Conservation (phyloP, 2,113 vertebrate genomes). For the Hepsetus odoe region DNA sequence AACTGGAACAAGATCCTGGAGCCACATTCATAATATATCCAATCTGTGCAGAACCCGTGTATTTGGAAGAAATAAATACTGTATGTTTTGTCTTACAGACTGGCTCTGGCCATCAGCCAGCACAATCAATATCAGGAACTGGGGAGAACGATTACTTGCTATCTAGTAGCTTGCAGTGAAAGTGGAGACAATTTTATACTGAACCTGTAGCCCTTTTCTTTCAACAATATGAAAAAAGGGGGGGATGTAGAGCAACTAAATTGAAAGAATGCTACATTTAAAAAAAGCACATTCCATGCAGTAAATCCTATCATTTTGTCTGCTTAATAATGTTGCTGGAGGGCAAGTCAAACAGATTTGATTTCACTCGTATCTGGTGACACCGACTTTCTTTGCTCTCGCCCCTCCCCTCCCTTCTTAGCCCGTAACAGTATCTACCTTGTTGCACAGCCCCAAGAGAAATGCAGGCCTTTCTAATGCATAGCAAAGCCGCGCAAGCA, state of each 20-base stretch:
- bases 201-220: conserved; percentile 41
- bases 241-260: background rate
- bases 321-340: conserved; percentile 63
- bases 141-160: background rate
- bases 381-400: conserved; percentile 62
- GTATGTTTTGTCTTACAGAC: background rate
- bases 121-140: background rate
- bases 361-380: conserved; percentile 80
- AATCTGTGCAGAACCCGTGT: background rate
- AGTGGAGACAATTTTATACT: conserved; percentile 60
- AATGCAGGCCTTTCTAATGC: conserved; percentile 59
- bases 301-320: conserved; percentile 63
- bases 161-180: conserved; percentile 41
- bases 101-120: background rate
- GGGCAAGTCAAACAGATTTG: conserved; percentile 76
- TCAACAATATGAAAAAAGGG: conserved; percentile 48
- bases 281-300: conserved; percentile 64
- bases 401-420: conserved; percentile 56
- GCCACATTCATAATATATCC: background rate
- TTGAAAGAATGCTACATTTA: background rate
- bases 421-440: conserved; percentile 74
- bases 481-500: conserved; percentile 13
- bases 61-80: background rate
- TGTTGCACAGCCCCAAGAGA: conserved; percentile 60
- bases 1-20: background rate